phyloP scores from a whole-genome alignment of 92 coral and sea anemone genomes.

The Siderastrea radians region DNA sequence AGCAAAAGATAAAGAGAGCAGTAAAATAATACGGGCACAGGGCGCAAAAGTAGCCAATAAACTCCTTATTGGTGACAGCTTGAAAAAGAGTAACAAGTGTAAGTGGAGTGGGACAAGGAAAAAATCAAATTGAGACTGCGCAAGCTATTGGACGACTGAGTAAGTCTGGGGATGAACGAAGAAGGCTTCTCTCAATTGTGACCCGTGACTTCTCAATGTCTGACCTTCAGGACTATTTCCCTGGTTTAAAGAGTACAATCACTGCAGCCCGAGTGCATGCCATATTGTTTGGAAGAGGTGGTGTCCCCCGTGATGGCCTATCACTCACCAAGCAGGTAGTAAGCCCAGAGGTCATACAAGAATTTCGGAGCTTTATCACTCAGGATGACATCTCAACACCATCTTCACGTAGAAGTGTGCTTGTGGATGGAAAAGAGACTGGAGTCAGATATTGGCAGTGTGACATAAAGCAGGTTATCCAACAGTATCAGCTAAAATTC shows the following conservation, averaged over 20 bases:
- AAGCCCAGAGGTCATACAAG: conserved; percentile 45
- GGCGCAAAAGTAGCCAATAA: conserved; percentile 20
- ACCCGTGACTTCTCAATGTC: conserved; percentile 35
- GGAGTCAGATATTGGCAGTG: conserved; percentile 63
- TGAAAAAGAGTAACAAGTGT: conserved; percentile 13
- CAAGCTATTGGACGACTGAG: conserved; percentile 18
- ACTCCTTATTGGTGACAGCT: conserved; percentile 42
- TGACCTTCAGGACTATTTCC: conserved; percentile 34
- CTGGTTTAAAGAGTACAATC: conserved; percentile 53
- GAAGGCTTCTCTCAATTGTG: conserved; percentile 64
- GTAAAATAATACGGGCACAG: conserved; percentile 18
- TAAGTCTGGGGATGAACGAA: conserved; percentile 38
- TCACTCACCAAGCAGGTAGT: conserved; percentile 51
- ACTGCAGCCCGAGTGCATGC: conserved; percentile 59
- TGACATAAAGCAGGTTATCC: conserved; percentile 36
- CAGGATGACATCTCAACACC: conserved; percentile 49
- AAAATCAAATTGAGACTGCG: conserved; percentile 39
- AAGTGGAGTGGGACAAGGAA: conserved; percentile 30
- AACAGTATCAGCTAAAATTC: conserved; percentile 62
- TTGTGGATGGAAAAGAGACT: conserved; percentile 56
- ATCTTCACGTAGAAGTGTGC: conserved; percentile 65
- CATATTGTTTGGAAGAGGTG: conserved; percentile 44
- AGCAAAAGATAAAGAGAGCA: conserved; percentile 12
- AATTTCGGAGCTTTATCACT: conserved; percentile 43
- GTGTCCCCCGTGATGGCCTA: conserved; percentile 43